Evolutionary conservation across 2,888 invertebrate species (phyloP).

Genomic region (Polia nebulosa): DNA sequence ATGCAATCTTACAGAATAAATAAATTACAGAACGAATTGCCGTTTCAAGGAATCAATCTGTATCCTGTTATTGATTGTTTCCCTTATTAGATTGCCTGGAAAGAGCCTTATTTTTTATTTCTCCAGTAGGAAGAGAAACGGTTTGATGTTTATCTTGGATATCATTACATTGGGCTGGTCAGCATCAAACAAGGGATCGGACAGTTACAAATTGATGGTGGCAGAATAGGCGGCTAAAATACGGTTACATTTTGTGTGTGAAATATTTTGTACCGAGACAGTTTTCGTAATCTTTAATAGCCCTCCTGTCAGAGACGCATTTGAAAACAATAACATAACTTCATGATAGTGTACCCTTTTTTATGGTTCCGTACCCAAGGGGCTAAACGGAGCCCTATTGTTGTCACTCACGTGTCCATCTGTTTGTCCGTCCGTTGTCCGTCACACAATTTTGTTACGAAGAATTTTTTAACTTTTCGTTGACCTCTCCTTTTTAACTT

Average conservation of each 20-base stretch:
- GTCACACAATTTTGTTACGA: too few relatives aligned
- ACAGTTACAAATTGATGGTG: conserved; percentile 43
- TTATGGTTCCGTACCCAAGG: too few relatives aligned
- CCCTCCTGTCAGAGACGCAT: too few relatives aligned
- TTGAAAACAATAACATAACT: too few relatives aligned
- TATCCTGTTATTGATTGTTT: too few relatives aligned
- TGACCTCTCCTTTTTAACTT: too few relatives aligned
- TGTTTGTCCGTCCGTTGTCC: too few relatives aligned
- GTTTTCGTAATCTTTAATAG: background rate
- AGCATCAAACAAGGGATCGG: conserved; percentile 39
- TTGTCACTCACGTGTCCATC: too few relatives aligned
- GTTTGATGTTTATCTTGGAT: conserved; percentile 25
- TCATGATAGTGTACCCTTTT: too few relatives aligned
- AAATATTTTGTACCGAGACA: background rate
- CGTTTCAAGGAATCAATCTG: conserved; percentile 14
- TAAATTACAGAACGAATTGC: conserved; percentile 6
- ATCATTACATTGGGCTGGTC: conserved; percentile 27
- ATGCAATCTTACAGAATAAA: background rate
- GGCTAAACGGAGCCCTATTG: too few relatives aligned
- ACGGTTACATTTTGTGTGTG: conserved; percentile 9
- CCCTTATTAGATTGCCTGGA: background rate
- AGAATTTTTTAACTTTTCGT: too few relatives aligned
- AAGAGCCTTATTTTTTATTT: conserved; percentile 14
- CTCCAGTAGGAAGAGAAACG: conserved; percentile 15
- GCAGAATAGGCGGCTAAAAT: conserved; percentile 5